Percentiles rank a stretch among this genome's conserved stretches.
phyloP scores from a whole-genome alignment of 2,113 vertebrate species.

The Lonchura striata region DNA sequence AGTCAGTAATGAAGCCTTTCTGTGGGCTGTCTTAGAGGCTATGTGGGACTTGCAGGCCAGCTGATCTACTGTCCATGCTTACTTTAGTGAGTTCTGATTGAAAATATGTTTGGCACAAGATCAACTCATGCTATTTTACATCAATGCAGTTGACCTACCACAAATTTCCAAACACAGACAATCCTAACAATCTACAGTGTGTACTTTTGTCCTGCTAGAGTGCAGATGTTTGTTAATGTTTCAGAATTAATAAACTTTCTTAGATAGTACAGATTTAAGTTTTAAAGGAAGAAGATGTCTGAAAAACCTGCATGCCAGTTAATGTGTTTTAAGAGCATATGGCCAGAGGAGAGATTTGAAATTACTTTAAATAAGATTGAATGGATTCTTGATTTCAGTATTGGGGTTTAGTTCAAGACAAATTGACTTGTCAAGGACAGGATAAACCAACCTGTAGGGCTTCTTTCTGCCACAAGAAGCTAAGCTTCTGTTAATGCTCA shows the following conservation, averaged over 20 bases:
- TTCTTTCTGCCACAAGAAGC: background rate
- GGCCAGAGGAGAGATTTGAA: background rate
- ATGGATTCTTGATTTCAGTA: background rate
- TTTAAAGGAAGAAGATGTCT: background rate
- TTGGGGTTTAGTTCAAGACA: background rate
- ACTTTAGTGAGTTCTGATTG: background rate
- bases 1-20: background rate
- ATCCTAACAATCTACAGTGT: background rate
- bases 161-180: background rate
- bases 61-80: background rate
- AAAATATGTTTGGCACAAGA: background rate
- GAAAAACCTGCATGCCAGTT: background rate
- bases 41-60: background rate
- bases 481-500: background rate
- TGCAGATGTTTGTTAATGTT: background rate
- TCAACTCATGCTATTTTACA: background rate
- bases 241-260: background rate
- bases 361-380: background rate
- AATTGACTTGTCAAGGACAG: background rate
- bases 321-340: background rate
- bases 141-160: background rate
- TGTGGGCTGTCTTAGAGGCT: background rate
- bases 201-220: background rate
- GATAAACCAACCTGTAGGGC: background rate
- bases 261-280: background rate